A percentile compares a stretch with the other conserved stretches of the same genome.
These are phyloP conservation scores for Sebastes miniatus DNA, from an alignment of 2,797 vertebrate genomes.

Conservation along the genomic window DNA sequence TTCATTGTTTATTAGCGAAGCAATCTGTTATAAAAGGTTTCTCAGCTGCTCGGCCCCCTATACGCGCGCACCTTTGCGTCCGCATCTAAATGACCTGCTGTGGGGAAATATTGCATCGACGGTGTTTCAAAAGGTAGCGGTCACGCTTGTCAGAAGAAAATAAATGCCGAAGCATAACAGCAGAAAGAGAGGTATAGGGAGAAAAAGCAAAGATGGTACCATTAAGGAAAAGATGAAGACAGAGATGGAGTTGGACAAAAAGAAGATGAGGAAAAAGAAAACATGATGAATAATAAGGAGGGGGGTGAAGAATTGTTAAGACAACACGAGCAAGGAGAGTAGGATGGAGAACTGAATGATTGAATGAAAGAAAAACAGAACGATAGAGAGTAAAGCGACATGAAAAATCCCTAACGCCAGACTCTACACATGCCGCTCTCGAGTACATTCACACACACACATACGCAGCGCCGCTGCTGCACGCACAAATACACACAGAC, in stretches of 20 bases:
- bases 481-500: slow-evolving; percentile 1
- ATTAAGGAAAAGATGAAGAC: slow-evolving; percentile 33
- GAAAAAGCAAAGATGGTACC: neutral
- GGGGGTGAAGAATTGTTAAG: slow-evolving; percentile 23
- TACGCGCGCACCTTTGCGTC: slow-evolving; percentile 32
- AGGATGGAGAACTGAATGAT: neutral
- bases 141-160: slow-evolving; percentile 46
- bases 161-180: slow-evolving; percentile 38
- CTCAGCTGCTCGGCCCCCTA: slow-evolving; percentile 3
- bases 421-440: neutral
- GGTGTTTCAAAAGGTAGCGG: neutral
- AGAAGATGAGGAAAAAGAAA: slow-evolving; percentile 23
- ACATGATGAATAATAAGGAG: neutral
- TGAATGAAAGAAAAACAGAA: neutral
- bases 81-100: slow-evolving; percentile 72
- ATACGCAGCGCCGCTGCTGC: neutral
- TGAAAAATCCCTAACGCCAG: slow-evolving; percentile 11
- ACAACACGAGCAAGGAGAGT: slow-evolving; percentile 11
- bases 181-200: neutral
- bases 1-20: slow-evolving; percentile 86
- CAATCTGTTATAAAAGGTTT: slow-evolving; percentile 81
- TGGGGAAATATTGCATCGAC: slow-evolving; percentile 69
- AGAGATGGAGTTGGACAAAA: slow-evolving; percentile 51
- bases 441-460: neutral
- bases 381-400: neutral